Evolutionary conservation across 2,797 vertebrate species (phyloP).

Genomic region (Pagetopsis macropterus): DNA sequence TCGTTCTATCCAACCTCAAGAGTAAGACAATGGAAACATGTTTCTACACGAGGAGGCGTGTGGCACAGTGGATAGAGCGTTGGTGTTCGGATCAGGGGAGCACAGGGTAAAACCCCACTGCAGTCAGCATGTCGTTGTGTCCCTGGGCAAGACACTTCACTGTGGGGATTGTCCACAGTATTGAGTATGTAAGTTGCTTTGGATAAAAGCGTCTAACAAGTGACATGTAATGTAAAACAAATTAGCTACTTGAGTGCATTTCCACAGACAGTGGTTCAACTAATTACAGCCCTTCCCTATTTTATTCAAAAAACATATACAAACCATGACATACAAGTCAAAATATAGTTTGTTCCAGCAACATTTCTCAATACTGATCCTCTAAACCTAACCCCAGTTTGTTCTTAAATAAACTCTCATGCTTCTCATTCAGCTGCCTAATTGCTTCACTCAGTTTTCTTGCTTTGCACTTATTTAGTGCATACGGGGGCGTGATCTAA

Average conservation of each 20-base stretch:
- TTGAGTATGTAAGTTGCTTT: no score
- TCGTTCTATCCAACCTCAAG: not conserved
- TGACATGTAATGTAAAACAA: no score
- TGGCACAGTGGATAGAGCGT: no score
- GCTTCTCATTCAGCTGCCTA: not conserved
- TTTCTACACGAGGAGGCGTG: no score
- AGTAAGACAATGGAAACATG: not conserved
- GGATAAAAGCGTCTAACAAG: no score
- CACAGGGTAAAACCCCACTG: no score
- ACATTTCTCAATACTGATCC: conserved; percentile 4
- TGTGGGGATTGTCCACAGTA: no score
- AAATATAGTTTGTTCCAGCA: conserved; percentile 10
- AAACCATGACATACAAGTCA: not conserved
- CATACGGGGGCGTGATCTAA: not conserved
- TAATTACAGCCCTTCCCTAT: not conserved
- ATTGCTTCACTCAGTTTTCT: conserved; percentile 13
- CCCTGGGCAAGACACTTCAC: no score
- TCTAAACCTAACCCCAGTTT: not conserved
- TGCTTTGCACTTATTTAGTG: conserved; percentile 5
- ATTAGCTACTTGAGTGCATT: not conserved
- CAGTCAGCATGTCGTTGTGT: no score
- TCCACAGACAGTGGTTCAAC: not conserved
- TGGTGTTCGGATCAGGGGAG: no score
- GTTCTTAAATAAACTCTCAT: conserved; percentile 4
- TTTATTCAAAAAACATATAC: conserved; percentile 14